A percentile compares a stretch with the other conserved stretches of the same genome.
Evolutionary conservation across 2,113 vertebrate genomes (phyloP).

Genomic region (Urocitellus parryii): DNA sequence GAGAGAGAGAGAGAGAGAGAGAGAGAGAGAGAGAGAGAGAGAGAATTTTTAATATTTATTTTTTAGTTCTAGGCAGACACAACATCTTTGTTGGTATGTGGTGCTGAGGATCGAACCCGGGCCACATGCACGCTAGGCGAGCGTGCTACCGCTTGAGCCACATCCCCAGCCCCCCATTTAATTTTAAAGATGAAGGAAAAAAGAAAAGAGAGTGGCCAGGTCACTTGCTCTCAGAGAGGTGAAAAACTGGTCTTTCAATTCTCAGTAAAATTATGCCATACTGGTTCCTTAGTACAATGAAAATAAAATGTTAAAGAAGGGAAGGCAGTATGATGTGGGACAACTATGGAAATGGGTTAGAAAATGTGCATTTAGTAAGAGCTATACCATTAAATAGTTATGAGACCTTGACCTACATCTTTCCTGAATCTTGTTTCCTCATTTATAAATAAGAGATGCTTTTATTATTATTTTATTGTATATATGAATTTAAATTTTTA

Average conservation of each 20-base stretch:
- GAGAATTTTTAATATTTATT: too few species aligned
- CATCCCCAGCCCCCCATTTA: too few species aligned
- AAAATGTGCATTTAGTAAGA: constrained; percentile 8
- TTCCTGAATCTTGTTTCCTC: constrained; percentile 13
- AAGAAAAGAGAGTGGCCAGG: not conserved
- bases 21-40: too few species aligned
- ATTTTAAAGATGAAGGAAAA: not conserved
- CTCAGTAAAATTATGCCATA: not conserved
- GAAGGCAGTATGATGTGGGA: not conserved
- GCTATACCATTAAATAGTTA: constrained; percentile 52
- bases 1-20: too few species aligned
- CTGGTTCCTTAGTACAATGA: not conserved
- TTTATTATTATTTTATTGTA: not conserved
- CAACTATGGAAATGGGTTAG: not conserved
- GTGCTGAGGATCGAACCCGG: too few species aligned
- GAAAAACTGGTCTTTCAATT: constrained; percentile 3
- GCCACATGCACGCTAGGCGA: too few species aligned
- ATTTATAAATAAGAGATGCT: not conserved
- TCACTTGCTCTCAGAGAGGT: not conserved
- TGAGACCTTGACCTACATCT: constrained; percentile 14
- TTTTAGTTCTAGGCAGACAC: too few species aligned
- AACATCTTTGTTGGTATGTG: too few species aligned
- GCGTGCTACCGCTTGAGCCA: too few species aligned
- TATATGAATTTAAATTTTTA: constrained; percentile 6
- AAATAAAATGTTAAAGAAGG: constrained; percentile 58